Evolutionary conservation across 2,113 vertebrate genomes (phyloP), one percentile per base, ranked within the genome.

Genomic region (Elephas maximus): DNA sequence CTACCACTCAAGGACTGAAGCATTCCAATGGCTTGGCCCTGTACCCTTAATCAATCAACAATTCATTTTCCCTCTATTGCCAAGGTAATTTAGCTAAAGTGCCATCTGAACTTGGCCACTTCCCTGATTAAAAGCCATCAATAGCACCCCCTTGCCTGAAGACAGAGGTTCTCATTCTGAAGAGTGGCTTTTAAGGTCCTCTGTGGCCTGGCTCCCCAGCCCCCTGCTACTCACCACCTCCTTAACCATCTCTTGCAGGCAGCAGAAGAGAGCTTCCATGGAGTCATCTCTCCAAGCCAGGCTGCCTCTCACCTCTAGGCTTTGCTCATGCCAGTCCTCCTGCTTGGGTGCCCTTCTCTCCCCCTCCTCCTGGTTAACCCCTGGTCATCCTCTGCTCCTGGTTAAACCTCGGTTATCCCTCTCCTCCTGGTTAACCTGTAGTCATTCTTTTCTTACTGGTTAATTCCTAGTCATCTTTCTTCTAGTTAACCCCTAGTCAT

Each of bases 11-110:
- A 7, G n/a, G 8, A 33, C 26, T 2, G 4, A 7, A 8, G n/a
- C 65, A 37, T 44, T 26, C 67, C 6, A 0, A 8, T 6, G 14
- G 71, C 73, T 89, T 65, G 87, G 51, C 14, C 30, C 9, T 65
- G 20, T 8, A 3, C 15, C 2, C n/a, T n/a, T 21, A 67, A 33
- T 95, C 91, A 71, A 76, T 86, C 83, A 89, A 30, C 41, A 89
- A 44, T 44, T 77, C 15, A 48, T 33, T 60, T 41, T 89, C 26
- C 9, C 41, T 74, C 28, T 28, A 6, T 24, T 90, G 92, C 92
- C 90, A 94, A 96, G 89, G 83, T n/a, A 89, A 91, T 95, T 84
- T 21, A 73, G 41, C 79, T 94, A 87, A 96, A 93, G 87, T 53
- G 62, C 48, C 82, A 63, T 26, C 60, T 63, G 60, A 67, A 91